These are phyloP conservation scores for Neoscelio sp. DNA, from an alignment of 2,888 invertebrate species.

Conservation along the genomic window DNA sequence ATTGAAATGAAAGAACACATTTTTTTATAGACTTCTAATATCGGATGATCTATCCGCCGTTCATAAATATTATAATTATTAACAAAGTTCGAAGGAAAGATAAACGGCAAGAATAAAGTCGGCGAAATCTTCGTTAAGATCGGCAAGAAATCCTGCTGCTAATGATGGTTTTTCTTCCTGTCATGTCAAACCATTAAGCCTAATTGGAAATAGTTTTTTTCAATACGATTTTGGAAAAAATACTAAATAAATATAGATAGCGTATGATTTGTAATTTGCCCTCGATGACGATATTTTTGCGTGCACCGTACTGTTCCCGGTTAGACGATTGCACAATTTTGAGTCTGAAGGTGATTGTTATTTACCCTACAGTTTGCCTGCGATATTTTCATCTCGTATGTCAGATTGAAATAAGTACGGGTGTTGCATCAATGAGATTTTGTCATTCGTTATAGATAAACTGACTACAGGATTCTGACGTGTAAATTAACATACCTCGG, in stretches of 20 bases:
- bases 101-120: too few species aligned
- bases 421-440: conserved; percentile 63
- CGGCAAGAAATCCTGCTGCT: conserved; percentile 57
- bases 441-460: conserved; percentile 59
- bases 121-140: conserved; percentile 45
- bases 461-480: conserved; percentile 44
- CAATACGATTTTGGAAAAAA: conserved; percentile 64
- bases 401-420: conserved; percentile 61
- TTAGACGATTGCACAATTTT: conserved; percentile 60
- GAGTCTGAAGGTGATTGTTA: conserved; percentile 59
- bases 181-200: conserved; percentile 60
- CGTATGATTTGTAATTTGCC: conserved; percentile 50
- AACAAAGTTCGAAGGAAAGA: conserved; percentile 38
- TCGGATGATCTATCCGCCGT: too few species aligned
- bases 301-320: not conserved
- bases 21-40: too few species aligned
- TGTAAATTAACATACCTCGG: conserved; percentile 54
- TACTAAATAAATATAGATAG: conserved; percentile 57
- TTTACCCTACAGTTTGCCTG: conserved; percentile 41
- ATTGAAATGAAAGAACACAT: too few species aligned
- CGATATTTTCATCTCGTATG: conserved; percentile 56
- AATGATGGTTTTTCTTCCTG: conserved; percentile 63
- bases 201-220: conserved; percentile 59
- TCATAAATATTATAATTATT: too few species aligned
- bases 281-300: conserved; percentile 57